Base-by-base conservation (phyloP, 2,113 vertebrate genomes). In the Halcyon senegalensis region DNA sequence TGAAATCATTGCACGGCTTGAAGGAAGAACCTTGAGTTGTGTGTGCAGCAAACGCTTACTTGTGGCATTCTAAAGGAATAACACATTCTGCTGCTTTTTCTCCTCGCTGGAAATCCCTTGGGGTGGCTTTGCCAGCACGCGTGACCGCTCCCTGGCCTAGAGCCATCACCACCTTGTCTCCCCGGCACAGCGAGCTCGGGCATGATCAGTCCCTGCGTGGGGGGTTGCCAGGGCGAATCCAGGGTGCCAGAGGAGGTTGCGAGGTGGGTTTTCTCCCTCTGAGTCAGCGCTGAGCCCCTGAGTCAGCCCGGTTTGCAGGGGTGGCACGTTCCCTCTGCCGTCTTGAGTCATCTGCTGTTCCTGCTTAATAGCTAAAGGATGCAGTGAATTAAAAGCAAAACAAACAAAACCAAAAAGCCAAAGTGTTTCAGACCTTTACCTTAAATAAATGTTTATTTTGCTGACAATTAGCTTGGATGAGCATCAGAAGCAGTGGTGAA, bases 361-460 rank as follows among this genome's bases (percentile, higher is more conserved):
- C 82, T 94, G 83, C 64, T 80, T 55, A 41, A 21, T 93, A 84
- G 63, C 75, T 84, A 70, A 83, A 90, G 60, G 88, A 81, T 89
- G 33, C 35, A 27, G 33, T 56, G 56, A 88, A 93, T 68, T 68
- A 21, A 78, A 93, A 74, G 14, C 41, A 88, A 90, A 80, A 64
- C 72, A 80, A 80, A 21, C 43, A 86, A 75, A 56, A 7, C 31
- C 23, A 41, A 66, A 83, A 77, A 91, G 69, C 56, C 18, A 13
- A 60, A 67, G 44, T 53, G 18, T 59, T 92, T 87, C 67, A 96
- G 64, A 41, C 66, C 41, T 92, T 60, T 3, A 28, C 33, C 60
- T 92, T 89, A 87, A 84, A 59, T 78, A 89, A 90, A 87, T 90
- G 31, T 68, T 90, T 90, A 31, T 68, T 90, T 90, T 96, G 33